Evolutionary conservation across 1,140 invertebrate genomes (phyloP).

Genomic region (Eurosta solidaginis): DNA sequence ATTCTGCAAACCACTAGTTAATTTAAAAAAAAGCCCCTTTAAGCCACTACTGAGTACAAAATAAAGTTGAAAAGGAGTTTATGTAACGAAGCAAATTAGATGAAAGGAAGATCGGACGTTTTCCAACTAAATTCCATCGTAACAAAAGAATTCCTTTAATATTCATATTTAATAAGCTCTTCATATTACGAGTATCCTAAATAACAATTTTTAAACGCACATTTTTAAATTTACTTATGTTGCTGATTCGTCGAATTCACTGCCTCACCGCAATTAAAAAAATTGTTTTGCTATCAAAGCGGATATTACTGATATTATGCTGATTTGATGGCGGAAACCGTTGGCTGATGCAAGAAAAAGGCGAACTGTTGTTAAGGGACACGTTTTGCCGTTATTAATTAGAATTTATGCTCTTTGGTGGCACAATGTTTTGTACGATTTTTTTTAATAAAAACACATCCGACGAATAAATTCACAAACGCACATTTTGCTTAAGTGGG

Average conservation of each 20-base stretch:
- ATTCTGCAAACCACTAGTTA: too few species aligned
- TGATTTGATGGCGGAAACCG: neutral
- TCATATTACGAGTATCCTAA: too few species aligned
- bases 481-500: neutral
- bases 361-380: neutral
- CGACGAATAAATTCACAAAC: neutral
- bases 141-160: too few species aligned
- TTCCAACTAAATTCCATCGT: too few species aligned
- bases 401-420: neutral
- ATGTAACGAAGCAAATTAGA: too few species aligned
- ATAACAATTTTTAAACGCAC: neutral
- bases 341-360: neutral
- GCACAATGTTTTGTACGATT: too few species aligned
- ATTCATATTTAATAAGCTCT: too few species aligned
- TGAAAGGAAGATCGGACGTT: too few species aligned
- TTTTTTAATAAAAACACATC: neutral
- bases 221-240: neutral
- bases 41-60: too few species aligned
- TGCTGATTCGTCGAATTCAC: neutral
- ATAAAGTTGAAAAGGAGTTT: too few species aligned
- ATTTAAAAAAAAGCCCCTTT: too few species aligned
- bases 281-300: neutral
- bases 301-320: slow-evolving; percentile 1
- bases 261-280: too few species aligned
- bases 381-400: neutral